These are phyloP conservation scores for Drosophila setifemur DNA, from an alignment of 1,140 invertebrate genomes.

Conservation along the genomic window DNA sequence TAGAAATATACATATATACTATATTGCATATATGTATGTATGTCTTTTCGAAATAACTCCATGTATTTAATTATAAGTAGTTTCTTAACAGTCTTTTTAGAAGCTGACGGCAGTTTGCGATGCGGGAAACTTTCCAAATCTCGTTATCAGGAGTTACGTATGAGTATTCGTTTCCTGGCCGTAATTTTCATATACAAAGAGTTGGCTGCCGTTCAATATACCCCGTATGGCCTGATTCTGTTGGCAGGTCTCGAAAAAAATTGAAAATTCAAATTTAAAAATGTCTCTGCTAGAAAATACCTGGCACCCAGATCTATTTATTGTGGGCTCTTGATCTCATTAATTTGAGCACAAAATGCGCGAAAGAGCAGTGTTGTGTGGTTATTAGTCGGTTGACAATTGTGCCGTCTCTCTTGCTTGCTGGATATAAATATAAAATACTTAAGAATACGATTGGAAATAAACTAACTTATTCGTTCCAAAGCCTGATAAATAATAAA, in stretches of 20 bases:
- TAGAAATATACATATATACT: constrained; percentile 33
- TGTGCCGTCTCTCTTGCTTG: constrained; percentile 3
- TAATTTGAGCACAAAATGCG: constrained; percentile 26
- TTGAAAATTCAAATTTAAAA: constrained; percentile 29
- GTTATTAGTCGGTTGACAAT: no score
- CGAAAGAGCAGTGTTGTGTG: constrained; percentile 13
- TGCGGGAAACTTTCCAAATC: background rate
- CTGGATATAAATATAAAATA: constrained; percentile 16
- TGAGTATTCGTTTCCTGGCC: background rate
- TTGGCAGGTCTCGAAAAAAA: constrained; percentile 3
- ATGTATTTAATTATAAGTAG: constrained; percentile 6
- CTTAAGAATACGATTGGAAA: background rate
- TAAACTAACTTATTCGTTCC: background rate
- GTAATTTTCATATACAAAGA: constrained; percentile 2
- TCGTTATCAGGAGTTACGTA: constrained; percentile 20
- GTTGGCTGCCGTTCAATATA: constrained; percentile 37
- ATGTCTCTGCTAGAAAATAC: constrained; percentile 30
- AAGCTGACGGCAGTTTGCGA: constrained; percentile 9
- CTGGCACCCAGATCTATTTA: constrained; percentile 40
- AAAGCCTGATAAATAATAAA: background rate
- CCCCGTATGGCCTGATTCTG: constrained; percentile 25
- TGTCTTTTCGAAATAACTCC: constrained; percentile 8
- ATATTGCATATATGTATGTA: constrained; percentile 13
- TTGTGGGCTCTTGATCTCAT: constrained; percentile 42
- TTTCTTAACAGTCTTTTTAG: background rate